Percentiles rank a stretch among this genome's conserved stretches.
Conservation (phyloP, 1,140 invertebrate genomes). For the Trachymyrmex cornetzi region DNA sequence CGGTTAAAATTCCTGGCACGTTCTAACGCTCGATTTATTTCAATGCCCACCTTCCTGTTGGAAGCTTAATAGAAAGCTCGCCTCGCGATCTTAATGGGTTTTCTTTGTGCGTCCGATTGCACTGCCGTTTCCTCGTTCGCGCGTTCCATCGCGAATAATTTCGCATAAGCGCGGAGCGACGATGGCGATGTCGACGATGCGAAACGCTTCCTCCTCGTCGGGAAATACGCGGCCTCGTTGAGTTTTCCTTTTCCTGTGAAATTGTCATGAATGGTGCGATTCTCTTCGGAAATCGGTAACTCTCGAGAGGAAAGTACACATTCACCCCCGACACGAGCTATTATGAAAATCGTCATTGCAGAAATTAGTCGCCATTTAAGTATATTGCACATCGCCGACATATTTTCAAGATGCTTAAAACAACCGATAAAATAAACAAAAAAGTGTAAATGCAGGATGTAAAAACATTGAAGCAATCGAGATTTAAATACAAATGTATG, state of each 20-base stretch:
- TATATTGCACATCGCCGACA: background rate
- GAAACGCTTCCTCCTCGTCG: conserved; percentile 24
- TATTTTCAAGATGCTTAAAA: background rate
- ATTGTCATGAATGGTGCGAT: conserved; percentile 44
- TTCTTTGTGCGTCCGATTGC: conserved; percentile 62
- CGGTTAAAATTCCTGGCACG: conserved; percentile 60
- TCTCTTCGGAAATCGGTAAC: conserved; percentile 42
- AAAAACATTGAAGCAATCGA: background rate
- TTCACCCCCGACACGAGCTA: background rate
- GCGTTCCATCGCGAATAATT: conserved; percentile 56
- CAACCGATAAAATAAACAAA: background rate
- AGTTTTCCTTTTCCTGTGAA: background rate
- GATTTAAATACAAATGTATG: background rate
- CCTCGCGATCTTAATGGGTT: conserved; percentile 61
- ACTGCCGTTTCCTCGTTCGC: conserved; percentile 23
- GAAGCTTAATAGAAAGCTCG: conserved; percentile 62
- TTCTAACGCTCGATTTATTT: conserved; percentile 64
- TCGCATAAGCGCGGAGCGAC: conserved; percentile 25
- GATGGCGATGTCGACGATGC: conserved; percentile 17
- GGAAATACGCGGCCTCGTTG: conserved; percentile 19
- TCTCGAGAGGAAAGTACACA: conserved; percentile 23
- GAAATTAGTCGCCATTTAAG: background rate
- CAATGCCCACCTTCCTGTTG: conserved; percentile 53
- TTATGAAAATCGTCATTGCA: background rate
- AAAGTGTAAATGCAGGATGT: background rate